Conservation (phyloP, 2,113 vertebrate genomes). For the Rhinoderma darwinii region DNA sequence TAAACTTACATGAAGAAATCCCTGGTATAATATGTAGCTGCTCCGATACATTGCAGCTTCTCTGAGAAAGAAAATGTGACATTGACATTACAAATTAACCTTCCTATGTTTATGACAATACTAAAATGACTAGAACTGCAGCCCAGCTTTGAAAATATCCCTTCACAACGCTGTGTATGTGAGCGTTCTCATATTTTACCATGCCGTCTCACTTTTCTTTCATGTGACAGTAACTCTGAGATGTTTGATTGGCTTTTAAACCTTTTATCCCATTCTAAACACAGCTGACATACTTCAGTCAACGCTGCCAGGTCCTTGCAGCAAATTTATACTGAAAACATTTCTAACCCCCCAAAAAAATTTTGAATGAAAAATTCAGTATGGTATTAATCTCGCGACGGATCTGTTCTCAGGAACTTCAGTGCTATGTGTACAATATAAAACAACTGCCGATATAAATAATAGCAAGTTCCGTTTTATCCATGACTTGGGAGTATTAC, state of each 20-base stretch:
- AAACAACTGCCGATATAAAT: not conserved
- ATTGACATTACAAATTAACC: not conserved
- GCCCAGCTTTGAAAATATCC: not conserved
- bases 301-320: not conserved
- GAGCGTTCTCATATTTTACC: too few species aligned
- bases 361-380: not conserved
- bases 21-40: not conserved
- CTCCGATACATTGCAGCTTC: too few species aligned
- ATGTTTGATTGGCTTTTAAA: slow-evolving; percentile 33
- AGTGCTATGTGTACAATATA: not conserved
- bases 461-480: not conserved
- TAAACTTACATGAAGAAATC: not conserved
- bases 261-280: slow-evolving; percentile 34
- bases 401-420: not conserved
- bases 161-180: not conserved
- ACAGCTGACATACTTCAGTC: slow-evolving; percentile 47
- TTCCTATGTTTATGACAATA: too few species aligned
- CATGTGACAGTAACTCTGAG: slow-evolving; percentile 29
- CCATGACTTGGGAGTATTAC: not conserved
- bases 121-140: not conserved
- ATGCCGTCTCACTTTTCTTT: not conserved
- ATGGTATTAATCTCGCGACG: not conserved
- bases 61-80: not conserved
- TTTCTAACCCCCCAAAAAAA: not conserved
- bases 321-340: not conserved